Percentiles rank a stretch among this genome's conserved stretches.
phyloP scores from a whole-genome alignment of 2,113 vertebrate species.

The Strix aluco region DNA sequence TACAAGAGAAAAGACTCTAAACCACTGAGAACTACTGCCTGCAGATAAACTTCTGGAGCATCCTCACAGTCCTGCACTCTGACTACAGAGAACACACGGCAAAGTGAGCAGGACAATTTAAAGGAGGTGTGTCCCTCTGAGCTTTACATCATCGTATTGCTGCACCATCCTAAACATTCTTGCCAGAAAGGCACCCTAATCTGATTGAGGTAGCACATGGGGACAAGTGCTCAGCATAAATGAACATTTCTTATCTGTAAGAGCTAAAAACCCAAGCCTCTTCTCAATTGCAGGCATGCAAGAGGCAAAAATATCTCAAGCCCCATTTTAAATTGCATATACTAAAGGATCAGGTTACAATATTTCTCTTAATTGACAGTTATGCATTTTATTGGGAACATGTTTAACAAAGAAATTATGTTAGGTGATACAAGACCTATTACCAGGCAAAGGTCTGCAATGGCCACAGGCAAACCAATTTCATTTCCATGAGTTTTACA shows the following conservation, averaged over 20 bases:
- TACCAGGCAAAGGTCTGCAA: slow-evolving; percentile 62
- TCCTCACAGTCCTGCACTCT: neutral
- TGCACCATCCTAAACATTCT: neutral
- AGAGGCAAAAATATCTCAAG: neutral
- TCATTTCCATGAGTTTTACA: neutral
- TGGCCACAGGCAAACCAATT: slow-evolving; percentile 43
- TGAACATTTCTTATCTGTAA: neutral
- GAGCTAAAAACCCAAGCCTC: neutral
- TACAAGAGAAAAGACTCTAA: neutral
- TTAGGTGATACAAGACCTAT: slow-evolving; percentile 5
- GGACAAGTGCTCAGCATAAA: neutral
- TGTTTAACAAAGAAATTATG: slow-evolving; percentile 36
- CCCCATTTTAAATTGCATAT: neutral
- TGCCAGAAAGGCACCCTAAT: neutral
- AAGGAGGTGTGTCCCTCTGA: slow-evolving; percentile 1
- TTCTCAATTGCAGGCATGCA: neutral
- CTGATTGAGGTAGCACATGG: neutral
- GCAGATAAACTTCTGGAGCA: neutral
- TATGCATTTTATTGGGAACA: slow-evolving; percentile 51
- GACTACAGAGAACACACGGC: neutral
- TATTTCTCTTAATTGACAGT: slow-evolving; percentile 59
- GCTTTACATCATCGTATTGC: neutral
- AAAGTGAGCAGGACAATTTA: neutral
- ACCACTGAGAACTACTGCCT: neutral
- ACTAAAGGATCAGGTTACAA: neutral